phyloP scores from a whole-genome alignment of 1,140 invertebrate species.

The Bombus turneri region DNA sequence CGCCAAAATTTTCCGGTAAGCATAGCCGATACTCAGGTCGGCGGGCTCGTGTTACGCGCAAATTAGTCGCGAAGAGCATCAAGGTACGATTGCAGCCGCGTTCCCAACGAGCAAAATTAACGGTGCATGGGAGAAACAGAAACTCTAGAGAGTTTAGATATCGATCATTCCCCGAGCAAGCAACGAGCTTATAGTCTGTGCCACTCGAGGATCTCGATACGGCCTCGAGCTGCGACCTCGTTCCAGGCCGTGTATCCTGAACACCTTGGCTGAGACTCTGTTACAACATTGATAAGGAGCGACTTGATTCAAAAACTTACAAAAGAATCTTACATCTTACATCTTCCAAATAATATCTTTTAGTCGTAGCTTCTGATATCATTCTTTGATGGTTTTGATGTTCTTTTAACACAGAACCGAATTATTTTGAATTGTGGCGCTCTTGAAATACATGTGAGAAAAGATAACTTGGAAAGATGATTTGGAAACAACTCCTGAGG shows the following conservation, averaged over 20 bases:
- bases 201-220: neutral
- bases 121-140: conserved; percentile 26
- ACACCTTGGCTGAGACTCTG: neutral
- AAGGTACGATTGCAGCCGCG: conserved; percentile 33
- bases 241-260: neutral
- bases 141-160: conserved; percentile 22
- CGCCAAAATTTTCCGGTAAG: conserved; percentile 58
- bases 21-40: conserved; percentile 54
- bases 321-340: too few species aligned
- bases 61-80: conserved; percentile 57
- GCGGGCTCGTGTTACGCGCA: conserved; percentile 53
- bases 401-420: too few species aligned
- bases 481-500: too few species aligned
- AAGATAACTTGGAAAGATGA: too few species aligned
- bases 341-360: too few species aligned
- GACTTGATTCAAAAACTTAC: neutral
- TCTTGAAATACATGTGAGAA: too few species aligned
- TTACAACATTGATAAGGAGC: neutral
- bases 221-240: neutral
- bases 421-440: too few species aligned
- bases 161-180: conserved; percentile 8
- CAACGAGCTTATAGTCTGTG: neutral
- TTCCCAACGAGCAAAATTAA: conserved; percentile 48
- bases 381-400: too few species aligned
- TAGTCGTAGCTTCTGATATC: too few species aligned